Evolutionary conservation across 2,888 invertebrate genomes (phyloP), one percentile per base, ranked within the genome.

Genomic region (Drosophila aldrichi): DNA sequence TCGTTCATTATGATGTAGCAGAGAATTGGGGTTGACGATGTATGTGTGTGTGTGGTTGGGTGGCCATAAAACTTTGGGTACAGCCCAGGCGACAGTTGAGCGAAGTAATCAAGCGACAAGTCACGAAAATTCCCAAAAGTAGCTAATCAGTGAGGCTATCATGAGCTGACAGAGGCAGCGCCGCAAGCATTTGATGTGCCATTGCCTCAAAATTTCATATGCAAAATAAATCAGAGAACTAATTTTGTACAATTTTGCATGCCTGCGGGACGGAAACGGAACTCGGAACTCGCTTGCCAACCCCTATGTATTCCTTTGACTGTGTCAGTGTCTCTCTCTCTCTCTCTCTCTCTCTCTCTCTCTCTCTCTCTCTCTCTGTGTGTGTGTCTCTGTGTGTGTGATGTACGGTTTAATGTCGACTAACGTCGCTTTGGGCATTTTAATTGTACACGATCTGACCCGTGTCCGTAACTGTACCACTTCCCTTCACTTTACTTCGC

Each of bases 51-150:
- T 32, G 32, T 20, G 38, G 29, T 48, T 16, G 41, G 10, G 14
- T 52, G 51, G 62, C 68, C 87, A 74, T 76, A 78, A 76, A 87
- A 78, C 69, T 77, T 77, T 71, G 49, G 86, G 56, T 61, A 73
- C 62, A 60, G 72, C 40, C 59, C 51, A 60, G 75, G 51, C 61
- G 65, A 63, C 66, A 74, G 74, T 66, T 70, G 70, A 62, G 64
- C 43, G 74, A 88, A 70, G 88, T 81, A 87, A 88, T 88, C 81
- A 87, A 83, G 74, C 77, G 84, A 77, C 81, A 80, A 77, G 76
- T 75, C 74, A 81, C 81, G 79, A 77, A 77, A 77, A 81, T 81
- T 79, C 81, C 78, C 84, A 75, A 86, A 80, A 59, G 84, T 60
- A 84, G 81, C 84, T 86, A 87, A 86, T 86, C 89, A 86, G 77